A percentile compares a stretch with the other conserved stretches of the same genome.
Evolutionary conservation across 2,888 invertebrate genomes (phyloP).

Genomic region (Luffia ferchaultella): DNA sequence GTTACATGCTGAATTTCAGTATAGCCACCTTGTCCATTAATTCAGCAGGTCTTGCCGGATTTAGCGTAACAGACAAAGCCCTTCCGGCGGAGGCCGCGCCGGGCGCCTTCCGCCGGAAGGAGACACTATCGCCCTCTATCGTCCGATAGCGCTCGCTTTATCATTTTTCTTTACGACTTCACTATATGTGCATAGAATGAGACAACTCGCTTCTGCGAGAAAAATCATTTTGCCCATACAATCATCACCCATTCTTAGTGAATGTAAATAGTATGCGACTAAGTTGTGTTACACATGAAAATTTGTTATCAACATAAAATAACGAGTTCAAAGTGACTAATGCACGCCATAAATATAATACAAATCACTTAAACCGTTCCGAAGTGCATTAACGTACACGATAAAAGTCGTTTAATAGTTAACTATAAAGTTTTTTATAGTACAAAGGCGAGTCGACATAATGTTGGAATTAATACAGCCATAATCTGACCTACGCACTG

Average conservation of each 20-base stretch:
- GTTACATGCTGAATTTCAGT: not conserved
- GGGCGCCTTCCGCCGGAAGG: slow-evolving; percentile 4
- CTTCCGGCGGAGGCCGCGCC: not conserved
- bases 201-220: not conserved
- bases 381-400: not conserved
- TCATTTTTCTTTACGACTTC: not conserved
- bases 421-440: not conserved
- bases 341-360: not conserved
- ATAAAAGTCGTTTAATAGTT: not conserved
- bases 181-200: not conserved
- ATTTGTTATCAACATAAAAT: too few relatives aligned
- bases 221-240: too few relatives aligned
- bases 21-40: not conserved
- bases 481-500: slow-evolving; percentile 4
- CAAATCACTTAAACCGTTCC: not conserved
- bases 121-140: slow-evolving; percentile 1
- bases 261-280: too few relatives aligned
- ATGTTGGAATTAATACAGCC: slow-evolving; percentile 1
- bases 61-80: not conserved
- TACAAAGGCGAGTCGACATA: not conserved
- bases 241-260: too few relatives aligned
- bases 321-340: not conserved
- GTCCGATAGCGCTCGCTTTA: slow-evolving; percentile 3
- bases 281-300: too few relatives aligned
- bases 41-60: not conserved